phyloP scores from a whole-genome alignment of 23 tunicate genomes.

The Trididemnum nubilum region DNA sequence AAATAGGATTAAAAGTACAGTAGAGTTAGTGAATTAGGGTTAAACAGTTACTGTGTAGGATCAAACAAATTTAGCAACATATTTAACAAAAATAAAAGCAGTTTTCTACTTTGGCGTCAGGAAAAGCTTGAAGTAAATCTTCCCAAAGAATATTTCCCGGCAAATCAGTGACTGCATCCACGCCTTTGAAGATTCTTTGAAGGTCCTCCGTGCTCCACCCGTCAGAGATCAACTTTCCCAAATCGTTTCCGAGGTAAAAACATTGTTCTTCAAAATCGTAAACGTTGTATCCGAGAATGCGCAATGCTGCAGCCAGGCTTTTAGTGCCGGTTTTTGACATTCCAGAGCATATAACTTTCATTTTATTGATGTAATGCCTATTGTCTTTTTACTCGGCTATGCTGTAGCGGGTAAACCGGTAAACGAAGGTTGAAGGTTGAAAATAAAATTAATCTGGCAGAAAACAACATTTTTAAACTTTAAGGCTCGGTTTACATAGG shows the following conservation, averaged over 20 bases:
- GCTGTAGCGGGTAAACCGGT: no score
- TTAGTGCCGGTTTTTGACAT: constrained; percentile 66
- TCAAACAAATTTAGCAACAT: no score
- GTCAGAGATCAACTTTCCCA: constrained; percentile 11
- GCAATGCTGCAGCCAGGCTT: constrained; percentile 40
- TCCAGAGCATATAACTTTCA: constrained; percentile 65
- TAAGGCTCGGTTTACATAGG: no score
- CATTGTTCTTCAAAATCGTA: constrained; percentile 67
- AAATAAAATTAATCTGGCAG: no score
- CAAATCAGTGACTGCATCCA: constrained; percentile 70
- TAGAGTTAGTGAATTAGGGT: no score
- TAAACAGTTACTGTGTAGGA: no score
- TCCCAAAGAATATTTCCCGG: constrained; percentile 62
- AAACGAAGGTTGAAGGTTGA: no score
- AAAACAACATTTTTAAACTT: no score
- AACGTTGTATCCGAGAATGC: constrained; percentile 50
- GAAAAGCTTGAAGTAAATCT: constrained; percentile 52
- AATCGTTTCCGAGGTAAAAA: constrained; percentile 36
- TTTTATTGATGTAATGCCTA: no score
- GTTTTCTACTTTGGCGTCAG: constrained; percentile 66
- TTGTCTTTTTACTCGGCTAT: no score
- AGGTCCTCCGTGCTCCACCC: constrained; percentile 57
- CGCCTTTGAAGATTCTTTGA: constrained; percentile 32
- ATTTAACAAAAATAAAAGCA: no score
- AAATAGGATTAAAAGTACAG: no score